phyloP scores from a whole-genome alignment of 2,113 vertebrate genomes.

The Scolopax mira region DNA sequence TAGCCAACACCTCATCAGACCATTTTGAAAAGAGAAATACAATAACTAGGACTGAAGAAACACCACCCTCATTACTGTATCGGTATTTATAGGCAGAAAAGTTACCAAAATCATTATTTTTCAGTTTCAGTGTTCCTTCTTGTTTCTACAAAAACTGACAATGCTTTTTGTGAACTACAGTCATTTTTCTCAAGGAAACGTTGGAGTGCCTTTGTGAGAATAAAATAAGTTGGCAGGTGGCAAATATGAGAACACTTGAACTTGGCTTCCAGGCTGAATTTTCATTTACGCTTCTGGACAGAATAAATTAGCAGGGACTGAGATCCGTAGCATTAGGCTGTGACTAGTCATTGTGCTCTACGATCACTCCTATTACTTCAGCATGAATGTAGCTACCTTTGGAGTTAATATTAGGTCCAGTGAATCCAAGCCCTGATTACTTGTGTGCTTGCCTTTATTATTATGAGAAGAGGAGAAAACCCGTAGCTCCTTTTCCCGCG shows the following conservation, averaged over 20 bases:
- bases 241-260: neutral
- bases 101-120: neutral
- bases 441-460: neutral
- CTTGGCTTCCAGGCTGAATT: conserved; percentile 12
- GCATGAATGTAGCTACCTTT: neutral
- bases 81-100: neutral
- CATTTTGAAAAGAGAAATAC: neutral
- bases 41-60: neutral
- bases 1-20: neutral
- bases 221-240: conserved; percentile 2
- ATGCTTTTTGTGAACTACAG: neutral
- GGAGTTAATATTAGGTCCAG: neutral
- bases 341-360: neutral
- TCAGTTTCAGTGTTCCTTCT: neutral
- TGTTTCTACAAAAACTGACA: neutral
- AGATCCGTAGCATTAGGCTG: neutral
- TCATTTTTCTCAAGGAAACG: neutral
- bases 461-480: neutral
- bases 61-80: neutral
- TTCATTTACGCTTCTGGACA: neutral
- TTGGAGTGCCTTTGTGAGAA: neutral
- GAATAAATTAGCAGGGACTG: neutral
- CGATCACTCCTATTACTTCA: neutral
- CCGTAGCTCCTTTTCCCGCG: neutral
- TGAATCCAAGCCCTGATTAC: neutral